Evolutionary conservation across 1,140 invertebrate genomes (phyloP).

Genomic region (Drosophila pallidifrons): DNA sequence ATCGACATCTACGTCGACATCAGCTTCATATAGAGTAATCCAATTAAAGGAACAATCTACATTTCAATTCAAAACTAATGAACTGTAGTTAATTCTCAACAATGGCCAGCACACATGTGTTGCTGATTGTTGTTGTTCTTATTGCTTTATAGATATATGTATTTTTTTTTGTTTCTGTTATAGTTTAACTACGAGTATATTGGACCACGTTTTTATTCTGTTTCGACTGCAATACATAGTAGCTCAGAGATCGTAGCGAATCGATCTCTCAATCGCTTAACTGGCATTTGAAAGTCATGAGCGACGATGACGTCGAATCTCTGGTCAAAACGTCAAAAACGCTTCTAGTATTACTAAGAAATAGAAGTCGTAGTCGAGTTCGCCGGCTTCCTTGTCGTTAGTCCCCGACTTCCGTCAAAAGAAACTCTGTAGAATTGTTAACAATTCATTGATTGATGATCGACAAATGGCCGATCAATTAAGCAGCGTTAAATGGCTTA

Average conservation of each 20-base stretch:
- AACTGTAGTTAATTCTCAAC: slow-evolving; percentile 80
- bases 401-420: slow-evolving; percentile 68
- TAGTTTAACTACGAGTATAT: slow-evolving; percentile 19
- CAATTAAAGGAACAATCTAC: slow-evolving; percentile 84
- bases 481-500: slow-evolving; percentile 61
- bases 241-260: slow-evolving; percentile 32
- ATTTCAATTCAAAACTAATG: slow-evolving; percentile 83
- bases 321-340: background rate
- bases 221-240: slow-evolving; percentile 53
- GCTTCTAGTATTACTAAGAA: slow-evolving; percentile 56
- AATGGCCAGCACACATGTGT: slow-evolving; percentile 61
- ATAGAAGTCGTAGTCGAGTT: slow-evolving; percentile 4
- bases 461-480: slow-evolving; percentile 69
- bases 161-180: slow-evolving; percentile 13
- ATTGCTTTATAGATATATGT: slow-evolving; percentile 25
- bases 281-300: slow-evolving; percentile 70
- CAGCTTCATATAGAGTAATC: slow-evolving; percentile 62
- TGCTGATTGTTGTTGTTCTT: slow-evolving; percentile 53
- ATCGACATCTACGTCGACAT: slow-evolving; percentile 12
- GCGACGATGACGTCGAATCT: slow-evolving; percentile 32
- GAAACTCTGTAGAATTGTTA: slow-evolving; percentile 40
- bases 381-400: slow-evolving; percentile 57
- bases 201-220: slow-evolving; percentile 30
- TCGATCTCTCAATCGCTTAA: slow-evolving; percentile 37
- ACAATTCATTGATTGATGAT: slow-evolving; percentile 81